Percentiles rank a stretch among this genome's conserved stretches.
Conservation (phyloP, 2,113 vertebrate genomes). For the Spilogale gracilis region DNA sequence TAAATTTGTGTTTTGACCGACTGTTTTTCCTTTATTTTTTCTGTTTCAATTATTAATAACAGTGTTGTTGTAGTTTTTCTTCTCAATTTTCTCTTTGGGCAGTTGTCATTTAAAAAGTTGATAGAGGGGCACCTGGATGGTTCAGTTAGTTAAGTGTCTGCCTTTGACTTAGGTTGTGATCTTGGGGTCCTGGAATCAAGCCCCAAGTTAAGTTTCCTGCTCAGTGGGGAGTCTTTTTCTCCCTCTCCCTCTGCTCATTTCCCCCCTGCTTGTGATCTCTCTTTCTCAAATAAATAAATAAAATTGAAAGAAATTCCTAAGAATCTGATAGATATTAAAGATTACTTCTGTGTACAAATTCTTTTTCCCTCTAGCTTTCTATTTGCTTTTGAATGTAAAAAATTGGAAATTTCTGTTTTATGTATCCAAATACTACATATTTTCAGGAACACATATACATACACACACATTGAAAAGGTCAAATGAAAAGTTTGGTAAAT, state of each 20-base stretch:
- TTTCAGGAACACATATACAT: background rate
- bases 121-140: background rate
- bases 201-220: background rate
- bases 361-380: background rate
- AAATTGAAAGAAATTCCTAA: background rate
- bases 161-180: background rate
- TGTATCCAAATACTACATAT: background rate
- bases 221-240: background rate
- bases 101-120: background rate
- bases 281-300: background rate
- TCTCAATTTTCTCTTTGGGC: background rate
- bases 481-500: background rate
- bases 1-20: background rate
- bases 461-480: background rate
- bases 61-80: background rate
- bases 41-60: background rate
- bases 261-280: background rate
- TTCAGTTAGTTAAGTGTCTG: background rate
- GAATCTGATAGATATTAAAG: background rate
- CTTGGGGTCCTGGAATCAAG: background rate
- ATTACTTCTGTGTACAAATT: background rate
- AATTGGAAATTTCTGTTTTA: background rate
- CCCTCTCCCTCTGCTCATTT: background rate
- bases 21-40: background rate
- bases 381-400: conserved; percentile 17